Evolutionary conservation across 1,140 invertebrate genomes (phyloP).

Genomic region (Bombyx mori): ASM3026992v2 NC_085112.1:5092001-5092500

Average conservation of each 20-base stretch:
- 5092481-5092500: too few relatives aligned
- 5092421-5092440: too few relatives aligned
- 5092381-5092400: too few relatives aligned
- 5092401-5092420: too few relatives aligned
- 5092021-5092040: slow-evolving; percentile 1
- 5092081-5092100: slow-evolving; percentile 63
- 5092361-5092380: too few relatives aligned
- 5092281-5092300: slow-evolving; percentile 67
- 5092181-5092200: slow-evolving; percentile 74
- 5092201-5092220: slow-evolving; percentile 72
- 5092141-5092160: slow-evolving; percentile 62
- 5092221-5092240: slow-evolving; percentile 59
- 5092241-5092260: slow-evolving; percentile 51
- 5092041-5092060: slow-evolving; percentile 38
- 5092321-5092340: slow-evolving; percentile 27
- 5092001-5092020: too few relatives aligned
- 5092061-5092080: slow-evolving; percentile 46
- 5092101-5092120: slow-evolving; percentile 58
- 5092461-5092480: too few relatives aligned
- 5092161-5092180: slow-evolving; percentile 72
- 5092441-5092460: too few relatives aligned
- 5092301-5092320: slow-evolving; percentile 63
- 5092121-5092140: slow-evolving; percentile 65
- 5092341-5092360: too few relatives aligned
- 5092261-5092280: slow-evolving; percentile 45